phyloP scores from a whole-genome alignment of 1,140 invertebrate genomes.

The Drosophila subobscura region DNA sequence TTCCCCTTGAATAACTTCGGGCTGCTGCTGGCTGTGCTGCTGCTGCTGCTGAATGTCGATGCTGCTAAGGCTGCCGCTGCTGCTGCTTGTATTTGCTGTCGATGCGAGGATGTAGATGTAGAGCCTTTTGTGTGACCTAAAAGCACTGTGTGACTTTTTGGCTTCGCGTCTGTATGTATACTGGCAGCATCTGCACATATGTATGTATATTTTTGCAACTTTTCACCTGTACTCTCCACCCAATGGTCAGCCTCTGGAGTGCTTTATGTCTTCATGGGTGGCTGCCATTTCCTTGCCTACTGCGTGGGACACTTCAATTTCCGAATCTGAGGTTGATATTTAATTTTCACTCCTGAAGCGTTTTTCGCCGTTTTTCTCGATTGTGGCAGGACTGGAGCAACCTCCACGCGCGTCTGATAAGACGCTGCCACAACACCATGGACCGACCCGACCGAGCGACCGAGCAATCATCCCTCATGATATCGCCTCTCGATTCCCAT shows the following conservation, averaged over 20 bases:
- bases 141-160: constrained; percentile 32
- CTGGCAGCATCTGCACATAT: constrained; percentile 29
- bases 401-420: constrained; percentile 79
- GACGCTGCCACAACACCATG: constrained; percentile 36
- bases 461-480: constrained; percentile 32
- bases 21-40: constrained; percentile 21
- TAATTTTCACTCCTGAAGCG: constrained; percentile 42
- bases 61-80: constrained; percentile 11
- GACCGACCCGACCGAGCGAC: constrained; percentile 12
- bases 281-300: constrained; percentile 8
- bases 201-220: constrained; percentile 33
- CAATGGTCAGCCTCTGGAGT: constrained; percentile 21
- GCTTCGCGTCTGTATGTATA: constrained; percentile 50
- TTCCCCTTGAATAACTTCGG: constrained; percentile 14
- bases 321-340: constrained; percentile 16
- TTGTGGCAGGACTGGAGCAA: constrained; percentile 45
- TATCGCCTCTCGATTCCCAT: constrained; percentile 10
- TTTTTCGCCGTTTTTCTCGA: constrained; percentile 25
- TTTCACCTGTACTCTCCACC: constrained; percentile 1
- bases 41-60: constrained; percentile 3
- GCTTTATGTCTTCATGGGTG: not conserved
- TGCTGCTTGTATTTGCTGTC: constrained; percentile 10
- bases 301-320: constrained; percentile 3
- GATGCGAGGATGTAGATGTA: constrained; percentile 14
- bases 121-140: constrained; percentile 52